Evolutionary conservation across 2,113 vertebrate species (phyloP), one percentile per base, ranked within the genome.

Genomic region (Erythrocercus mccallii): DNA sequence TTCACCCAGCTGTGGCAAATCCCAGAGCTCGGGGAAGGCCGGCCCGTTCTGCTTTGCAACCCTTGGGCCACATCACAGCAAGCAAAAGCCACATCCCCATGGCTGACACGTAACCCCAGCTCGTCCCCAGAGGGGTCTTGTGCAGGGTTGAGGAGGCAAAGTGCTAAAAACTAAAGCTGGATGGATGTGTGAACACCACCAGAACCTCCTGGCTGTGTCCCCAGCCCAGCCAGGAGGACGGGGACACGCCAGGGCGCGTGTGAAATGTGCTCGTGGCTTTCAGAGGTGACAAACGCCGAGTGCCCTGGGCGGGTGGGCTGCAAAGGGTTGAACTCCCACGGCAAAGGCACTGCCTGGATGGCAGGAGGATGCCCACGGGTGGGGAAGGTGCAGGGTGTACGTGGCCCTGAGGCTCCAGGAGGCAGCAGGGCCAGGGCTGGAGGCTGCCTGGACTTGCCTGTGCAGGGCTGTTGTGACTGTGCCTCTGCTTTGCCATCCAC

Each of bases 1-100:
- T 31, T 93, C 94, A 97, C 23, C 88, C 94, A 84, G 64, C 88
- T 95, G 33, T 93, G 92, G 22, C 82, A 86, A 86, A 92, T 91
- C 83, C 72, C 50, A 45, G 88, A 2, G 8, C 72, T 87, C 10
- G 47, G 62, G 76, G 79, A 86, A 22, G 77, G 54, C 28, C 18
- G 57, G 61, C 38, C n/a, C 95, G 87, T 57, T 94, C 51, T 45
- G 73, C 47, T 90, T 79, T 76, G 85, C 15, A 27, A 48, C 71
- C 11, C 11, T 24, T 13, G 21, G 17, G n/a, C 96, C 3, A 0
- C 51, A 73, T 95, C 51, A 25, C 7, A 58, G 96, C 97, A 81
- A 3, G 96, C 18, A 40, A 37, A 33, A 58, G 23, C 6, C 16
- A 37, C 4, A 58, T 66, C 72, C 33, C 12, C 6, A 10, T 11